Evolutionary conservation across 2,797 vertebrate genomes (phyloP).

Genomic region (Myotis daubentonii): DNA sequence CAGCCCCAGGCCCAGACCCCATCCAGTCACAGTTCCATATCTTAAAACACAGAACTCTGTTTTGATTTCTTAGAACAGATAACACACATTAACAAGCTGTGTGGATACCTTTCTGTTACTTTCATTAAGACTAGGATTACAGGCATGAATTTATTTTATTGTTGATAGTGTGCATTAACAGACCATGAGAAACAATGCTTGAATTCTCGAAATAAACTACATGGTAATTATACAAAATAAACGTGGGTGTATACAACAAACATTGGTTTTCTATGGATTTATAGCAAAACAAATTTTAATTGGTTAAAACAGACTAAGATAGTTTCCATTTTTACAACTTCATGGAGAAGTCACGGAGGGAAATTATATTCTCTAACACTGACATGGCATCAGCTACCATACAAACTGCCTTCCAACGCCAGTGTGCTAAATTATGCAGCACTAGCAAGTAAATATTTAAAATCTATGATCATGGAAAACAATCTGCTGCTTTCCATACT

Average conservation of each 20-base stretch:
- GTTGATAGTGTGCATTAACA: constrained; percentile 3
- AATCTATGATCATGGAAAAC: constrained; percentile 60
- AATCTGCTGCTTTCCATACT: constrained; percentile 56
- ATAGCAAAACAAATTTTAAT: constrained; percentile 44
- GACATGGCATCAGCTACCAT: constrained; percentile 53
- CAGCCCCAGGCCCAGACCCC: background rate
- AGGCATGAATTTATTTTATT: constrained; percentile 31
- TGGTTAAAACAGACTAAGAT: constrained; percentile 3
- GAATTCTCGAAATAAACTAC: constrained; percentile 20
- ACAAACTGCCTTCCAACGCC: constrained; percentile 61
- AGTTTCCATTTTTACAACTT: constrained; percentile 42
- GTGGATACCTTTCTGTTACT: constrained; percentile 45
- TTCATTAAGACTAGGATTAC: background rate
- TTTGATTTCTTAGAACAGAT: constrained; percentile 56
- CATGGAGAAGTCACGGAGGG: constrained; percentile 21
- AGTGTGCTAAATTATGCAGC: constrained; percentile 66
- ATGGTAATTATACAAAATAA: constrained; percentile 43
- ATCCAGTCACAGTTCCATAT: constrained; percentile 51
- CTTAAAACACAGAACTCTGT: constrained; percentile 62
- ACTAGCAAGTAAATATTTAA: constrained; percentile 71
- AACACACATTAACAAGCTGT: constrained; percentile 17
- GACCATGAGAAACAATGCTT: background rate
- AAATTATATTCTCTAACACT: constrained; percentile 53
- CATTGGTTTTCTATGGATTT: constrained; percentile 27
- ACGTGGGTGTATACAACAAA: background rate